Percentiles rank a stretch among this genome's conserved stretches.
These are phyloP conservation scores for Laodelphax striatellus DNA, from an alignment of 1,140 invertebrate species.

Conservation along the genomic window DNA sequence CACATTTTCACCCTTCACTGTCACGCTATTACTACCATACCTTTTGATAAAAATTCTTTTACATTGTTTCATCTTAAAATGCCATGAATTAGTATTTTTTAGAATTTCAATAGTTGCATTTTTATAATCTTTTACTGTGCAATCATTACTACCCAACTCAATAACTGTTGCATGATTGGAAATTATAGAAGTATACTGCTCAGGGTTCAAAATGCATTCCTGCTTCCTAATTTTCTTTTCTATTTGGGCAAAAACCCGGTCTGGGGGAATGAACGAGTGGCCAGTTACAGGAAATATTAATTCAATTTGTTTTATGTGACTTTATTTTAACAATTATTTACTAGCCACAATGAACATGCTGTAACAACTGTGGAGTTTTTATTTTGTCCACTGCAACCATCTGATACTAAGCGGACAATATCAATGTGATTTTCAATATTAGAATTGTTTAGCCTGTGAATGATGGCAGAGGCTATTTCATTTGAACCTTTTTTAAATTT, in stretches of 20 bases:
- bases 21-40: too few relatives aligned
- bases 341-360: slow-evolving; percentile 10
- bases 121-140: too few relatives aligned
- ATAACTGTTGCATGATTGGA: background rate
- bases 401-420: slow-evolving; percentile 21
- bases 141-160: too few relatives aligned
- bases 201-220: slow-evolving; percentile 15
- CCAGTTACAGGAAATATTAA: slow-evolving; percentile 21
- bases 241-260: slow-evolving; percentile 26
- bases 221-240: slow-evolving; percentile 24
- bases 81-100: too few relatives aligned
- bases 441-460: slow-evolving; percentile 20
- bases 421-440: slow-evolving; percentile 11
- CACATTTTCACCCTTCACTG: too few relatives aligned
- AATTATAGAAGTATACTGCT: slow-evolving; percentile 10
- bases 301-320: slow-evolving; percentile 18
- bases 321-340: background rate
- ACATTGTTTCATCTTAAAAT: too few relatives aligned
- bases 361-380: slow-evolving; percentile 26
- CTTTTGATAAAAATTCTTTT: too few relatives aligned
- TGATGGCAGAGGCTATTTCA: slow-evolving; percentile 24
- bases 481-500: slow-evolving; percentile 24
- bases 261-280: slow-evolving; percentile 26
- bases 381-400: slow-evolving; percentile 26
- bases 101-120: too few relatives aligned